Evolutionary conservation across 1,140 invertebrate species (phyloP), one percentile per base, ranked within the genome.

Genomic region (Tetraneura akinire): DNA sequence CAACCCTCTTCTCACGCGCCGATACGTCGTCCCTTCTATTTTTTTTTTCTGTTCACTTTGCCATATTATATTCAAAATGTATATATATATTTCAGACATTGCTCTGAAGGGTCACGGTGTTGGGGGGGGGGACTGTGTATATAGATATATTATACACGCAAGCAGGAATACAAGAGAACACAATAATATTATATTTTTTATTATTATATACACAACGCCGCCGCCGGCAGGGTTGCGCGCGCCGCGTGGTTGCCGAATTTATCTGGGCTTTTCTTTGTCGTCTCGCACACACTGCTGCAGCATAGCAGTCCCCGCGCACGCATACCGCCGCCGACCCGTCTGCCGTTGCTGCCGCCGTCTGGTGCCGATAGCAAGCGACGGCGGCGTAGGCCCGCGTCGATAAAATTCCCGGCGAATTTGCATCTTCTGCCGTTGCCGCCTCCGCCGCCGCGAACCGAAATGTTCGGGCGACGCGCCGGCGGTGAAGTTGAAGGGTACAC

Each of bases 261-360:
- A 42, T 37, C 55, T 18, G 74, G 74, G 53, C 74, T 78, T 78
- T 78, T 78, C 74, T 78, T 78, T 78, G 74, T 78, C 74, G 74
- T 78, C 74, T 78, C 86, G 68, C 16, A 62, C 57, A 51, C 47
- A n/a, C n/a, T n/a, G n/a, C n/a, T n/a, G n/a, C n/a, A 21, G 37
- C 64, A 37, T 21, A 37, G n/a, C n/a, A n/a, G 9, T 42, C 66
- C 45, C 68, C 68, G 45, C 47, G 21, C 86, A 83, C 85, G 85
- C 83, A 85, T 85, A 82, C 86, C 84, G 84, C 80, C 29, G 82
- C 83, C 74, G 82, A 80, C n/a, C 70, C 74, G 37, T 23, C 73
- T 55, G 82, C 84, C 80, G 82, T 84, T n/a, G 81, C 83, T 18
- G 80, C 84, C 47, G 80, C 71, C 80, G 82, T 81, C 82, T 81